phyloP scores from a whole-genome alignment of 2,888 invertebrate genomes.

The Odontothrips loti region DNA sequence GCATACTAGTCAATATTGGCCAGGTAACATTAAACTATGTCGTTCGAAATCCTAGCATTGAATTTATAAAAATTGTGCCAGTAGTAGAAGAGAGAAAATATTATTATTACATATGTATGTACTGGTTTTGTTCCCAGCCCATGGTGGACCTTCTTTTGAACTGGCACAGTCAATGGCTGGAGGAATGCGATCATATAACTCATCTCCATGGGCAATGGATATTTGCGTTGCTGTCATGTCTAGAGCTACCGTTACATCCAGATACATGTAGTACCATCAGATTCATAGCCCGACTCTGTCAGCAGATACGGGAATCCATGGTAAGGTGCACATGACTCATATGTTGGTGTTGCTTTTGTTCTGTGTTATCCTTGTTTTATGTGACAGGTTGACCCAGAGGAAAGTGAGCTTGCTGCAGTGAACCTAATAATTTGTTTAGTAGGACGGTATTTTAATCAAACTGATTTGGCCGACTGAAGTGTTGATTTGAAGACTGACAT shows the following conservation, averaged over 20 bases:
- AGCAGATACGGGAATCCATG: conserved; percentile 50
- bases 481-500: neutral
- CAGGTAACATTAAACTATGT: neutral
- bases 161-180: neutral
- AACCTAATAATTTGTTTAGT: conserved; percentile 73
- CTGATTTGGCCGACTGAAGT: conserved; percentile 62
- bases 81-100: too few relatives aligned
- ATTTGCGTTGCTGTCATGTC: conserved; percentile 60
- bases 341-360: conserved; percentile 30
- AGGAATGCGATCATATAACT: neutral
- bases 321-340: conserved; percentile 40
- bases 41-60: neutral
- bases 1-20: neutral
- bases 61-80: too few relatives aligned
- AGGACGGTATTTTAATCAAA: conserved; percentile 67
- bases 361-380: conserved; percentile 34
- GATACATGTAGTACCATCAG: conserved; percentile 63
- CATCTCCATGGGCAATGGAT: conserved; percentile 56
- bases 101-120: neutral
- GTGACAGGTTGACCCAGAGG: conserved; percentile 37
- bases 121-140: neutral
- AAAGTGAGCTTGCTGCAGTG: conserved; percentile 51
- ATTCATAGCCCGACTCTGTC: conserved; percentile 60
- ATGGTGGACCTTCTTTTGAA: neutral
- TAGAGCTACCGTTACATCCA: conserved; percentile 63